A percentile compares a stretch with the other conserved stretches of the same genome.
These are phyloP conservation scores for Poecilia wingei DNA, from an alignment of 2,797 vertebrate species.

Conservation along the genomic window DNA sequence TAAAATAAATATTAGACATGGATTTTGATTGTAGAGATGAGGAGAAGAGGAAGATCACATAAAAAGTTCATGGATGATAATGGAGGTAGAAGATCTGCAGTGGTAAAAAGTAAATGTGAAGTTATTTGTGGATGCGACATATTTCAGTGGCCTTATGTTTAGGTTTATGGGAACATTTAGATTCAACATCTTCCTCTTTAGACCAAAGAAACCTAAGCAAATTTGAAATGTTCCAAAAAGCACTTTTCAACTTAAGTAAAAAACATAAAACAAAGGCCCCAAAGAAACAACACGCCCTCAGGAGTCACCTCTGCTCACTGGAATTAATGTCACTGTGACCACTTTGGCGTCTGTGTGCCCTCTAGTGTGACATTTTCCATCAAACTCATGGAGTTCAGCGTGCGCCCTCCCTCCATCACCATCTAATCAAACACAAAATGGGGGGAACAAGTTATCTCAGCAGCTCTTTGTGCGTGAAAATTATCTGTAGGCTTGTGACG, in stretches of 20 bases:
- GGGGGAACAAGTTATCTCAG: not conserved
- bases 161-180: no score
- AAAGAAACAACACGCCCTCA: not conserved
- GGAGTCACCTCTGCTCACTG: constrained; percentile 15
- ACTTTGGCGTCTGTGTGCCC: constrained; percentile 19
- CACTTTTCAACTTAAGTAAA: not conserved
- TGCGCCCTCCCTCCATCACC: not conserved
- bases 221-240: no score
- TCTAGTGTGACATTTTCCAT: not conserved
- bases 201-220: not conserved
- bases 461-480: constrained; percentile 13
- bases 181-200: not conserved
- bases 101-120: not conserved
- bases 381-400: not conserved
- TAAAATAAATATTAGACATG: not conserved
- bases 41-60: not conserved
- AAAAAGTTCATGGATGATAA: not conserved
- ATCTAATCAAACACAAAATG: not conserved
- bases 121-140: not conserved
- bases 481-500: constrained; percentile 44
- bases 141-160: not conserved
- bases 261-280: not conserved
- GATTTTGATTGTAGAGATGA: not conserved
- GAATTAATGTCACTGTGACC: constrained; percentile 7
- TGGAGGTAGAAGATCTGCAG: not conserved